Conservation (phyloP, 2,113 vertebrate genomes). For the Plecturocebus donacophilus region DNA sequence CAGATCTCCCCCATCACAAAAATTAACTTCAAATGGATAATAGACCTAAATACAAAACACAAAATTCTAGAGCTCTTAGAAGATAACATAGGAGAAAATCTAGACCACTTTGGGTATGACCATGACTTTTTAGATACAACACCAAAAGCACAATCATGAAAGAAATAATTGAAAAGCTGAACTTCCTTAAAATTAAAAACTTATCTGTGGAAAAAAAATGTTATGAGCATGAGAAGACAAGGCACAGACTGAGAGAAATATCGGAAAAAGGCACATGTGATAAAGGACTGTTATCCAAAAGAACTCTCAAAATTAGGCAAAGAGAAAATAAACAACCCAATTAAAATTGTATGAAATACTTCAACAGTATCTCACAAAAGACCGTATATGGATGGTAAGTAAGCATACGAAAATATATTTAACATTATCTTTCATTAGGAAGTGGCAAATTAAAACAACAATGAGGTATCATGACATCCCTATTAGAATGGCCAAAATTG, state of each 20-base stretch:
- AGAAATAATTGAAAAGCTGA: neutral
- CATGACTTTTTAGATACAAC: neutral
- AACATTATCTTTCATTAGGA: neutral
- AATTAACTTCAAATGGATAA: neutral
- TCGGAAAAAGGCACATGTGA: neutral
- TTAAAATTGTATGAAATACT: neutral
- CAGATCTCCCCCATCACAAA: neutral
- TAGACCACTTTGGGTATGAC: neutral
- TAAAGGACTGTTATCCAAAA: neutral
- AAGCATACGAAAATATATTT: neutral
- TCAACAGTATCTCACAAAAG: neutral
- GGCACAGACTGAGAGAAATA: neutral
- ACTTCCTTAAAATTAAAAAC: neutral
- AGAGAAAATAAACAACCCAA: neutral
- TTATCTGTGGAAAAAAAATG: neutral
- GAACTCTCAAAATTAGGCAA: neutral
- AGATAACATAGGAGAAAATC: neutral
- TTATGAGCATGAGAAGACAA: neutral
- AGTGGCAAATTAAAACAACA: neutral
- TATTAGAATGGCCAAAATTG: neutral
- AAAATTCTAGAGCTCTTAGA: neutral
- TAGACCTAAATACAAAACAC: neutral
- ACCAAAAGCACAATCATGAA: neutral
- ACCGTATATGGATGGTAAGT: neutral
- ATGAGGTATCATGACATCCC: neutral